Evolutionary conservation across 1,140 invertebrate species (phyloP).

Genomic region (Drosophila ironensis): DNA sequence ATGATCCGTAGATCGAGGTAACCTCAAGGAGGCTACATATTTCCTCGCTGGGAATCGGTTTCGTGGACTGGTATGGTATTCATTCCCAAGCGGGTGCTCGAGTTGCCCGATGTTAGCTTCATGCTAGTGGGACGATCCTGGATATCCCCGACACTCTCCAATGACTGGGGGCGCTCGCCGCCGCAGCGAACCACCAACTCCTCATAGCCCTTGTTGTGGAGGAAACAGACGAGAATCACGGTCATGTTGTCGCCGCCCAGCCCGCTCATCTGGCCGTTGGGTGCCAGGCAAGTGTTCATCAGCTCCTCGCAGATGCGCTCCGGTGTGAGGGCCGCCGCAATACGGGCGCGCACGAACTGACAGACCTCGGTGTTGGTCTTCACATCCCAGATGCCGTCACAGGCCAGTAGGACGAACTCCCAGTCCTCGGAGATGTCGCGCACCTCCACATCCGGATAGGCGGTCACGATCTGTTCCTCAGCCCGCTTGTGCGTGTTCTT

Average conservation of each 20-base stretch:
- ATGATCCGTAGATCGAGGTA: neutral
- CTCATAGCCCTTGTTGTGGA: slow-evolving; percentile 89
- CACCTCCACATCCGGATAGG: slow-evolving; percentile 94
- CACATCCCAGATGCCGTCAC: slow-evolving; percentile 99
- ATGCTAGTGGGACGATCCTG: slow-evolving; percentile 1
- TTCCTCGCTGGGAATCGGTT: neutral
- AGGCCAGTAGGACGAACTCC: slow-evolving; percentile 98
- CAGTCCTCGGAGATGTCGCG: slow-evolving; percentile 92
- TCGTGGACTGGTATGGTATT: neutral
- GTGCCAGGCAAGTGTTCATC: slow-evolving; percentile 95
- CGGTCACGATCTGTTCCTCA: slow-evolving; percentile 99
- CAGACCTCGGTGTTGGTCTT: slow-evolving; percentile 95
- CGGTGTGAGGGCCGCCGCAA: slow-evolving; percentile 91
- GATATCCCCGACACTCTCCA: slow-evolving; percentile 38
- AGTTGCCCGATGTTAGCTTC: neutral
- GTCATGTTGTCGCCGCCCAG: slow-evolving; percentile 99
- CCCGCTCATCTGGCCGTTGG: slow-evolving; percentile 96
- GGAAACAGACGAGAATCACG: slow-evolving; percentile 90
- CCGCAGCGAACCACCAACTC: slow-evolving; percentile 84
- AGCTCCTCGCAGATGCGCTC: slow-evolving; percentile 97
- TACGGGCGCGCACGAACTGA: slow-evolving; percentile 91
- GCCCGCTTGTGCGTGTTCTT: slow-evolving; percentile 90
- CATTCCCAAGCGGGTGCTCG: neutral
- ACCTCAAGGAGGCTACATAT: neutral
- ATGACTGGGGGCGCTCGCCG: neutral